These are phyloP conservation scores for Copsychus sechellarum DNA, from an alignment of 2,113 vertebrate species.

Conservation along the genomic window DNA sequence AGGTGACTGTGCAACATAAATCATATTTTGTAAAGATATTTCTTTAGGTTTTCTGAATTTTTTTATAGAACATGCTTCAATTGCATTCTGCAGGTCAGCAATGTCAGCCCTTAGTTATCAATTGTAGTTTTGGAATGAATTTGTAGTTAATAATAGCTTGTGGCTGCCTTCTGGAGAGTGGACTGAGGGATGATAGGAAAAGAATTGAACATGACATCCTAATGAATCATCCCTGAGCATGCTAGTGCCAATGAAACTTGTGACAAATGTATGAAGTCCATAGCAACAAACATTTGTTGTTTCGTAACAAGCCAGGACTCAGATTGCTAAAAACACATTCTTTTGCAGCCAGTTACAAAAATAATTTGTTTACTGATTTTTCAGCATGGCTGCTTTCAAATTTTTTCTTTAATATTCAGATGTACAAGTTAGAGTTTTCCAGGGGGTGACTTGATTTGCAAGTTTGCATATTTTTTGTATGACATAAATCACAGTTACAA, in stretches of 20 bases:
- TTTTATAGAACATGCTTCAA: rapidly evolving
- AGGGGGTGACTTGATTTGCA: not conserved
- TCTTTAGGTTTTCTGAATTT: not conserved
- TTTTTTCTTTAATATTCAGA: not conserved
- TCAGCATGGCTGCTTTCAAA: not conserved
- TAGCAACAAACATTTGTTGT: not conserved
- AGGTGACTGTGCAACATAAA: not conserved
- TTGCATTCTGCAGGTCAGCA: not conserved
- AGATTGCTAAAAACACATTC: not conserved
- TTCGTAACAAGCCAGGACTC: not conserved
- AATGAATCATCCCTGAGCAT: not conserved
- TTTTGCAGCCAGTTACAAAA: not conserved
- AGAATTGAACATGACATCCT: not conserved
- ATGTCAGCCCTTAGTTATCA: not conserved
- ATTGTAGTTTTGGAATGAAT: not conserved
- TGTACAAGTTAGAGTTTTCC: not conserved
- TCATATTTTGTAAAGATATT: not conserved
- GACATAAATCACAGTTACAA: not conserved
- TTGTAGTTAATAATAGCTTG: not conserved
- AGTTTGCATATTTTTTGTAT: not conserved
- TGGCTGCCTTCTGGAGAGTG: not conserved
- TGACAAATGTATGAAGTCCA: not conserved
- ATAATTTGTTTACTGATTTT: not conserved
- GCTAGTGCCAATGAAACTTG: not conserved
- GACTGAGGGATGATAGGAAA: not conserved